Percentiles rank a stretch among this genome's conserved stretches.
Conservation (phyloP, 2,888 invertebrate genomes). For the Fragum fragum region DNA sequence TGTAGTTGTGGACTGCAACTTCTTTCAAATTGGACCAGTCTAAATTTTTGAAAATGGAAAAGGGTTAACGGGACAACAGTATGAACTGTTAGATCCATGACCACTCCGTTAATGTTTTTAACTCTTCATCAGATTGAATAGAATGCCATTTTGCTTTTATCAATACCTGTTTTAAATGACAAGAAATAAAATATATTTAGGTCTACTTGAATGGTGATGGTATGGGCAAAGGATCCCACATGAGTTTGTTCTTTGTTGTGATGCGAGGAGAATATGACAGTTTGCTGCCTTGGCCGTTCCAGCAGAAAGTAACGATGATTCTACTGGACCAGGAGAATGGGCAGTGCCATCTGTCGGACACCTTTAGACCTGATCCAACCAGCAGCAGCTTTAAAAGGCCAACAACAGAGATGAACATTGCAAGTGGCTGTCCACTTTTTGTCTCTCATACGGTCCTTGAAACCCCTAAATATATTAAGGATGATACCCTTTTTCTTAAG, state of each 20-base stretch:
- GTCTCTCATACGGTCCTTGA: constrained; percentile 77
- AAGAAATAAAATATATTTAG: constrained; percentile 33
- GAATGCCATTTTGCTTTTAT: too few species aligned
- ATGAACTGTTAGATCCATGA: too few species aligned
- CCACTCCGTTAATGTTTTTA: too few species aligned
- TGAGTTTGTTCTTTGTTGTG: constrained; percentile 85
- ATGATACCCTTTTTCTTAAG: constrained; percentile 82
- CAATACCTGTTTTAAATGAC: too few species aligned
- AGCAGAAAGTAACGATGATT: constrained; percentile 82
- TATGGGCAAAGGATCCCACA: constrained; percentile 82
- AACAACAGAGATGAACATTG: constrained; percentile 84
- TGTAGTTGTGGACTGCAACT: too few species aligned
- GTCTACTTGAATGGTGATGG: constrained; percentile 85
- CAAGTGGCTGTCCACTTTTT: constrained; percentile 82
- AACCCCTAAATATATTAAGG: constrained; percentile 74
- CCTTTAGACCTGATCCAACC: constrained; percentile 83
- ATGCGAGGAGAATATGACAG: constrained; percentile 85
- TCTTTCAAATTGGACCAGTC: too few species aligned
- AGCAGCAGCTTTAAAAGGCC: constrained; percentile 82
- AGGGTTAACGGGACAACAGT: too few species aligned
- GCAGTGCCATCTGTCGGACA: constrained; percentile 76
- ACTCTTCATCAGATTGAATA: too few species aligned
- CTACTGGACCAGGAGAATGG: constrained; percentile 81
- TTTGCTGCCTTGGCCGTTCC: constrained; percentile 84
- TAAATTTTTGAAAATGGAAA: too few species aligned